A percentile compares a stretch with the other conserved stretches of the same genome.
Conservation (phyloP, 2,888 invertebrate genomes). For the Marronus borbonicus region DNA sequence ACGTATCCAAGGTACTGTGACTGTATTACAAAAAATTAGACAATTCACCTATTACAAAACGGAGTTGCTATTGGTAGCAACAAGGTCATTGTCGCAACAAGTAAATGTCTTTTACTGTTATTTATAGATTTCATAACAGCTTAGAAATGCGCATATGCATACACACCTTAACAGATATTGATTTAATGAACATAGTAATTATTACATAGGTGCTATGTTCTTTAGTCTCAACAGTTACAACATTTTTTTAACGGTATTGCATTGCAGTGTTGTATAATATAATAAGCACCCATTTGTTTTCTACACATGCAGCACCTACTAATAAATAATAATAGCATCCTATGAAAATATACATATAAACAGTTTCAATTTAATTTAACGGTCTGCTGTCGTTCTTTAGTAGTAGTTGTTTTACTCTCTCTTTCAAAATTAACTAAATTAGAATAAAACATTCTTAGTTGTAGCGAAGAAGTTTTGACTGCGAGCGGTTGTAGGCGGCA, state of each 20-base stretch:
- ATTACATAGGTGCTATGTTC: constrained; percentile 20
- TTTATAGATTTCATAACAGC: constrained; percentile 43
- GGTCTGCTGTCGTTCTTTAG: too few species aligned
- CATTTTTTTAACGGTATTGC: constrained; percentile 12
- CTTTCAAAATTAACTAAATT: too few species aligned
- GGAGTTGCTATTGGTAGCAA: constrained; percentile 19
- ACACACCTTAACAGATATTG: constrained; percentile 43
- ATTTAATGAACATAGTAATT: constrained; percentile 43
- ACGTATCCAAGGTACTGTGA: not conserved
- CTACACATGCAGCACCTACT: not conserved
- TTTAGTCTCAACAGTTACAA: constrained; percentile 16
- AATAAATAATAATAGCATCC: not conserved
- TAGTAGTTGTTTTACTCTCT: too few species aligned
- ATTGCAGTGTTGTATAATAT: not conserved
- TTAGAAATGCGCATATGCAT: constrained; percentile 42
- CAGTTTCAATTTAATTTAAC: too few species aligned
- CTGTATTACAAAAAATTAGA: constrained; percentile 15
- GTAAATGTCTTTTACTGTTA: constrained; percentile 45
- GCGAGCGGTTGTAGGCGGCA: too few species aligned
- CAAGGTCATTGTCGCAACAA: constrained; percentile 40
- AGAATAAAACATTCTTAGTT: too few species aligned
- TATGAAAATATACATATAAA: too few species aligned
- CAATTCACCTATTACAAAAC: constrained; percentile 38
- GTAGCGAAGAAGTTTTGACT: too few species aligned
- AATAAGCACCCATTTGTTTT: not conserved